Conservation (phyloP, 2,113 vertebrate species). For the Ceyx margarethae region DNA sequence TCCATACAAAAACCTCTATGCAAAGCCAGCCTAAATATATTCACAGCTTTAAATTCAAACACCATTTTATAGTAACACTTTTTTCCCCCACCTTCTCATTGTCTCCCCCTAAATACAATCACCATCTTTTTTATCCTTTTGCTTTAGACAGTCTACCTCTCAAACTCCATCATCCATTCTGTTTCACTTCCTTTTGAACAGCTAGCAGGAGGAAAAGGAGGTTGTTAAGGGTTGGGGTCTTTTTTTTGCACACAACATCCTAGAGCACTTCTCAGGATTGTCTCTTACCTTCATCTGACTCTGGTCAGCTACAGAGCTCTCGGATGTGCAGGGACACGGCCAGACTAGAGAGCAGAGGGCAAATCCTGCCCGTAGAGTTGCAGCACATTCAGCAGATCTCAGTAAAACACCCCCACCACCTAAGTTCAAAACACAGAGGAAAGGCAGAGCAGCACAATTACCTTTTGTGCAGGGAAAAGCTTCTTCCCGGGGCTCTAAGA, state of each 20-base stretch:
- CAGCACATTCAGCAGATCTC: accelerated
- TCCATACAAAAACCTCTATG: not conserved
- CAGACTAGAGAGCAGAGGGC: not conserved
- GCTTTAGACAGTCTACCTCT: not conserved
- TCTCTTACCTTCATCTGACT: not conserved
- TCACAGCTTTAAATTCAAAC: not conserved
- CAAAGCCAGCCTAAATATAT: not conserved
- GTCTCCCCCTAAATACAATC: not conserved
- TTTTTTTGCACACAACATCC: not conserved
- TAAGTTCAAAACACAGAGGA: not conserved
- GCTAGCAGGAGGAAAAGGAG: not conserved
- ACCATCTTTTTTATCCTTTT: not conserved
- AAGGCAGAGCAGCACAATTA: accelerated
- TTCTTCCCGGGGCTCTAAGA: not conserved
- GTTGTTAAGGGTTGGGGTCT: not conserved
- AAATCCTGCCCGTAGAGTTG: accelerated
- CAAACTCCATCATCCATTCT: not conserved
- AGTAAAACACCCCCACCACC: not conserved
- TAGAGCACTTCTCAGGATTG: not conserved
- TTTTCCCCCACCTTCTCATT: too few relatives aligned
- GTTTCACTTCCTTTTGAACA: not conserved
- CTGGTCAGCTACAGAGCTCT: not conserved
- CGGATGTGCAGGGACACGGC: accelerated
- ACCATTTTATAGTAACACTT: not conserved
- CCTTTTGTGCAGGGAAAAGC: accelerated